Base-by-base conservation (phyloP, 1,140 invertebrate species). In the Neodiprion pinetum region DNA sequence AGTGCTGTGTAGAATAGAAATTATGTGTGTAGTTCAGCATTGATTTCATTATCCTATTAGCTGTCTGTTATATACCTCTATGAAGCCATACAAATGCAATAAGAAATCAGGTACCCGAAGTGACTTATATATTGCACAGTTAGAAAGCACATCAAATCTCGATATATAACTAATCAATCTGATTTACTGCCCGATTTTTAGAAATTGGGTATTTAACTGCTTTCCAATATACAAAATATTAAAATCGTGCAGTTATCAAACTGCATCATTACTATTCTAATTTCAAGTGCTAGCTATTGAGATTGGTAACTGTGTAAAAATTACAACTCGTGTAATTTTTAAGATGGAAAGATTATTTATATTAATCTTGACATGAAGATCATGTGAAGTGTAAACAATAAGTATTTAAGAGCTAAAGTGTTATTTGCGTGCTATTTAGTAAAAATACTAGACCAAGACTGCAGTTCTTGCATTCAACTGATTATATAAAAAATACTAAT, bases 41-140 rank as follows among this genome's bases (percentile, higher is more conserved):
- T 81, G 76, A 79, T 78, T 77, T 75, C 49, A 75, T 80, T 82
- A 83, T 84, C 79, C 65, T 50, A 84, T 84, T 82, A 79, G 70
- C 17, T 71, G n/a, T 47, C 69, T 76, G 17, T 75, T 74, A 61
- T 61, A 17, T 70, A 48, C 11, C 40, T 9, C 8, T 73, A 9
- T 72, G 83, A 85, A 85, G 72, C 83, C 84, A 75, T 84, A 84
- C 2, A 79, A 75, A 47, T 21, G 3, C 40, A 47, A 21, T 69
- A 5, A 14, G 9, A 5, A 17, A 61, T 40, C 28, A 40, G 28
- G 28, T 40, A 40, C 28, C 28, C 28, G 28, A 40, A 40, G 28
- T 5, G 28, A 40, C 28, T 40, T 40, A 40, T 40, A 40, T 5
- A 40, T 40, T 40, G 28, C 28, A 17, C 70, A 23, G 12, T 23